Evolutionary conservation across 2,797 vertebrate species (phyloP), one percentile per base, ranked within the genome.

Genomic region (Thripadectes ignobilis): DNA sequence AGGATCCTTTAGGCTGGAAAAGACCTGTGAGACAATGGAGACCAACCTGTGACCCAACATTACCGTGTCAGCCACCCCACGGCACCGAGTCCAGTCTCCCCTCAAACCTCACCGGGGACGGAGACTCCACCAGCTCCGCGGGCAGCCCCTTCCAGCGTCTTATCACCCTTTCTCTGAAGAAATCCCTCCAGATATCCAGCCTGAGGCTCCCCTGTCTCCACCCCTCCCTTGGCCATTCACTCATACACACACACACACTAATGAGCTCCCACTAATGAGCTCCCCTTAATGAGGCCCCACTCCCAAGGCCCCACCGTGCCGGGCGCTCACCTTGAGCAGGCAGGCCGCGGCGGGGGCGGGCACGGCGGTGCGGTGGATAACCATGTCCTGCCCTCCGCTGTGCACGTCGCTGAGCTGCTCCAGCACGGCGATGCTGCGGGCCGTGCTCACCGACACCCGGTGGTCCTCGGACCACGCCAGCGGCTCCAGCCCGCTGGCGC

Each of bases 391-490:
- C 38, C 98, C 97, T 80, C 96, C 97, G 97, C 98, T 98, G 93
- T 98, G 98, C 52, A 98, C 93, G 38, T 99, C 99, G 94, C 99
- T 99, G 93, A 99, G 96, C 67, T 99, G 98, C 97, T 99, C 99
- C 97, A 99, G 96, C 73, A 99, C 84, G 3, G 98, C 97, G 93
- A 99, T 95, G 95, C 98, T 98, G 93, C 96, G 98, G 76, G 97
- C 96, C 59, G 98, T 99, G 96, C 98, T 98, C 76, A 98, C 99
- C 8, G 99, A 98, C 85, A 99, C 97, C 73, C 99, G 98, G 97
- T 99, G 99, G 27, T 99, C 99, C 94, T 99, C 98, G 4, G 99
- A 99, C 99, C 99, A 99, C 55, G 97, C 86, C 69, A 99, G 97
- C 43, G 99, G 99, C 97, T 99, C 98, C 93, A 98, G 58, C 34